Evolutionary conservation across 2,888 invertebrate species (phyloP), one percentile per base, ranked within the genome.

Genomic region (Carcina quercana): DNA sequence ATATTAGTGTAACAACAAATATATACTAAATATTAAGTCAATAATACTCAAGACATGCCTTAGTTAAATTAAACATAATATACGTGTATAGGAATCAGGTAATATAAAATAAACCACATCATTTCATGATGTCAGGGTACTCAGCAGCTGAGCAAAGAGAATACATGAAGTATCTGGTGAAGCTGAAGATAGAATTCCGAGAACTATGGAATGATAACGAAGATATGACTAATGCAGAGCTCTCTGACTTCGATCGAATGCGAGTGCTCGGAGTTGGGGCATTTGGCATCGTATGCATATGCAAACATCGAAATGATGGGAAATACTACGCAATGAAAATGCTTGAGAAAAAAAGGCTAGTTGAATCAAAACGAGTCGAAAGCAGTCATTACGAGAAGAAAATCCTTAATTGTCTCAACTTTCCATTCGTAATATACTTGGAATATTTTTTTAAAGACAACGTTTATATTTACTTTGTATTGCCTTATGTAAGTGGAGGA

Each of bases 331-430:
- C 97, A 5, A 93, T 96, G 86, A 97, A 98, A 82, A 87, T 94
- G 51, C 78, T 97, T 52, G 92, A 93, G 57, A 97, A 97, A 70
- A 88, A 89, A 35, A 92, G 92, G 73, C 87, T 98, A 17, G 88
- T 97, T 1, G 94, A 93, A 70, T 86, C 91, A 50, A 96, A 95
- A 65, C 96, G 96, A 79, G 87, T 97, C 13, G 89, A 90, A 34
- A 97, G 98, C 71, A 95, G 94, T 12, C 85, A 90, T 52, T 92
- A 93, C 59, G 98, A 98, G 74, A 96, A 96, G 64, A 89, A 89
- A 54, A 93, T 98, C 34, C 85, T 98, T 35, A 91, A 92, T 53
- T 89, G 93, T 13, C 85, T 97, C 27, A 88, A 88, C 45, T 97
- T 96, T 74, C 96, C 96, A 0, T 97, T 97, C 68, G 85, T 96